Evolutionary conservation across 53 echinoderm and acorn worm genomes (phyloP), one percentile per base, ranked within the genome.

Genomic region (Holothuria leucospilota): DNA sequence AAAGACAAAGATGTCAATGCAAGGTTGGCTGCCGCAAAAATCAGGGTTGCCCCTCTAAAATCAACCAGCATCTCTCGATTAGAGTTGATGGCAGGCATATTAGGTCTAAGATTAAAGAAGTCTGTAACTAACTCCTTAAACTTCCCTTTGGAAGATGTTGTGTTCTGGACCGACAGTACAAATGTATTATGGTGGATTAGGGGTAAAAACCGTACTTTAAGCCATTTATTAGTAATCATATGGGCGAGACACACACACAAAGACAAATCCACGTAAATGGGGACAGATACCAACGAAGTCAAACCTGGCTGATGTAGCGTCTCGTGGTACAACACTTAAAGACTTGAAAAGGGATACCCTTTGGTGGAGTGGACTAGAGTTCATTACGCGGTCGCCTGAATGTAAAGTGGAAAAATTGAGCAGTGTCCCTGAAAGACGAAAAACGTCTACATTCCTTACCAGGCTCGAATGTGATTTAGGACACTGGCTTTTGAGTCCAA

Each of bases 141-240:
- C 8, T 20, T 42, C 9, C 42, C 9, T 42, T 9, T 42, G 42
- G 42, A 42, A 42, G 42, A 42, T 42, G 9, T 42, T 42, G 42
- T 42, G 42, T 42, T 42, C 9, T 42, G 9, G 42, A 88, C 86
- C 18, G 91, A 88, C 62, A 90, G 82, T 52, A 94, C 51, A 27
- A 88, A 91, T 49, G 89, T 91, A 8, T 68, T 91, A 27, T 91
- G 94, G 23, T 94, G 91, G 61, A 84, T 94, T 16, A 59, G 83
- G 20, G 90, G 87, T 64, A 68, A 59, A 21, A 62, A 42, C 29
- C 73, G 56, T 16, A 88, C 7, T 94, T 91, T 27, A 88, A 94
- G 39, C 53, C 88, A 20, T 94, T 91, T 20, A 91, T 94, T 6
- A 89, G 91, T 3, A 89, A 94, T 39, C 86, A 89, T 21, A 63